phyloP scores from a whole-genome alignment of 1,140 invertebrate genomes.

The Conus betulinus region DNA sequence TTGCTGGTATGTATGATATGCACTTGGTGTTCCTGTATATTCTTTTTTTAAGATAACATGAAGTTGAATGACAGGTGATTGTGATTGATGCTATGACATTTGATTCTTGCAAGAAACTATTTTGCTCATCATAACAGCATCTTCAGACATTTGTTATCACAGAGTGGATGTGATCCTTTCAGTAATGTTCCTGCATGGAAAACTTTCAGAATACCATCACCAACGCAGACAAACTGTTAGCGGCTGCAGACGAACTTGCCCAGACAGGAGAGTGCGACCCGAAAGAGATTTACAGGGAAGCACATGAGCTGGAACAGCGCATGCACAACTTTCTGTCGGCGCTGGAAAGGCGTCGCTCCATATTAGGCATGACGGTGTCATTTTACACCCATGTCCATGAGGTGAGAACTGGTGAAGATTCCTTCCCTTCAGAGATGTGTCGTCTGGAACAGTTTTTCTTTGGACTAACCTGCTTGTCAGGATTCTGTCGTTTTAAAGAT shows the following conservation, averaged over 20 bases:
- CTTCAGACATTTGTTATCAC: too few relatives aligned
- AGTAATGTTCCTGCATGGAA: not conserved
- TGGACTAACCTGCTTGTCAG: too few relatives aligned
- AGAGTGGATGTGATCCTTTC: too few relatives aligned
- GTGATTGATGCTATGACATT: too few relatives aligned
- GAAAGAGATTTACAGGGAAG: constrained; percentile 93
- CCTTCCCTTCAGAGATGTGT: not conserved
- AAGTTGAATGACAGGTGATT: too few relatives aligned
- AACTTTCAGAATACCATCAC: constrained; percentile 95
- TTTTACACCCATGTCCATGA: constrained; percentile 98
- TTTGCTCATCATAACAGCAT: too few relatives aligned
- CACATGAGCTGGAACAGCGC: constrained; percentile 92
- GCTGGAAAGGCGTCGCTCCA: constrained; percentile 92
- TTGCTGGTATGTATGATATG: too few relatives aligned
- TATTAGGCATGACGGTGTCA: constrained; percentile 93
- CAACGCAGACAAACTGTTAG: constrained; percentile 97
- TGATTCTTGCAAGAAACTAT: too few relatives aligned
- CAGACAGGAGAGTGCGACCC: constrained; percentile 97
- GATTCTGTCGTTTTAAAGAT: too few relatives aligned
- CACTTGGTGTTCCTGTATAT: too few relatives aligned
- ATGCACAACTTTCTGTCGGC: constrained; percentile 91
- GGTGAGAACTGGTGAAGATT: constrained; percentile 76
- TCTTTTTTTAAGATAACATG: too few relatives aligned
- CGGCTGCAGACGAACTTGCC: constrained; percentile 95
- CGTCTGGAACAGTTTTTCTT: not conserved